These are phyloP conservation scores for Apotomis capreana DNA, from an alignment of 2,888 invertebrate genomes.

Conservation along the genomic window DNA sequence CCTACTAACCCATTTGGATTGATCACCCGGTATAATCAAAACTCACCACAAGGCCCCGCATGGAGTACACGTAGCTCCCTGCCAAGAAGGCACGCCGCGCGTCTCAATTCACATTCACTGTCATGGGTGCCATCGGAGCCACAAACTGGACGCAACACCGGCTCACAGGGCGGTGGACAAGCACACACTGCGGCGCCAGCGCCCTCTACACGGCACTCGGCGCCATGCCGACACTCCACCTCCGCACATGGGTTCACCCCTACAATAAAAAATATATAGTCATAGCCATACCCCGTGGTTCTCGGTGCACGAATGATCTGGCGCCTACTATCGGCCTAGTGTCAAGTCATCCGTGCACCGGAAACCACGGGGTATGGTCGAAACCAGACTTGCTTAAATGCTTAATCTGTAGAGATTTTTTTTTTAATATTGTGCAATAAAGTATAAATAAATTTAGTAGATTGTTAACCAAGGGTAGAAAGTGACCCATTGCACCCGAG, in stretches of 20 bases:
- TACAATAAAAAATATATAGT: conserved; percentile 57
- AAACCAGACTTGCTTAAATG: no score
- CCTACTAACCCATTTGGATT: no score
- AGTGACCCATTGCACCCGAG: no score
- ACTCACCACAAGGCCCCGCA: conserved; percentile 77
- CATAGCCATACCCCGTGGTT: no score
- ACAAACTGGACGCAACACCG: conserved; percentile 91
- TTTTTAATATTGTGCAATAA: no score
- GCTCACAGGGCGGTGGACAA: conserved; percentile 92
- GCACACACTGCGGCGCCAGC: conserved; percentile 90
- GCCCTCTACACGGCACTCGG: conserved; percentile 92
- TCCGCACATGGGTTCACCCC: conserved; percentile 93
- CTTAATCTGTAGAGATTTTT: no score
- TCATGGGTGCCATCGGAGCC: conserved; percentile 93
- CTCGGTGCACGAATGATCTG: no score
- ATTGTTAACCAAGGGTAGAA: no score
- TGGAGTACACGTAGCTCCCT: conserved; percentile 74
- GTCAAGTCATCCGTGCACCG: no score
- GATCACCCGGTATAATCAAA: neutral
- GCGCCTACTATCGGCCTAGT: no score
- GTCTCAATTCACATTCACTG: conserved; percentile 90
- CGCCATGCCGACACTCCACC: conserved; percentile 89
- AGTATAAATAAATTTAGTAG: no score
- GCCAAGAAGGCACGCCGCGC: conserved; percentile 86
- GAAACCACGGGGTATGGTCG: no score